These are phyloP conservation scores for Mythimna albipuncta DNA, from an alignment of 2,888 invertebrate species.

Conservation along the genomic window DNA sequence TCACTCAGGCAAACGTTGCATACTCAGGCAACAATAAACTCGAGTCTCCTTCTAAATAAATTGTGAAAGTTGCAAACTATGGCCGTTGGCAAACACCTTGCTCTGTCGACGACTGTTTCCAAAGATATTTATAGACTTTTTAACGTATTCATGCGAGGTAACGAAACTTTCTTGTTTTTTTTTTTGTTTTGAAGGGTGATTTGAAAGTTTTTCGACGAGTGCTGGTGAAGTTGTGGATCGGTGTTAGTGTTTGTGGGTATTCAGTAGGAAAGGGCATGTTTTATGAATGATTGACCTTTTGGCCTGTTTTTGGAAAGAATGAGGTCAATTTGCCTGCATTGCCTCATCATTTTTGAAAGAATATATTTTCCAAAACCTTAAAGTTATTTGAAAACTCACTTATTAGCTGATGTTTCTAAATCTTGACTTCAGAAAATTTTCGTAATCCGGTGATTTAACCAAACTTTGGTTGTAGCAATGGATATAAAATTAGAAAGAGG, in stretches of 20 bases:
- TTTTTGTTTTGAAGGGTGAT: conserved; percentile 35
- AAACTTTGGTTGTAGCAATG: background rate
- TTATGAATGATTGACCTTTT: background rate
- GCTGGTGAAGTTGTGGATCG: conserved; percentile 2
- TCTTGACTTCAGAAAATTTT: too few relatives aligned
- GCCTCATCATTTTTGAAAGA: background rate
- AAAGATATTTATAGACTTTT: conserved; percentile 59
- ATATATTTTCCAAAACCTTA: background rate
- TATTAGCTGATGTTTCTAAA: too few relatives aligned
- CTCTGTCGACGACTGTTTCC: conserved; percentile 52
- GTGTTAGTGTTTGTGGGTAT: conserved; percentile 9
- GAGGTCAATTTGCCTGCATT: background rate
- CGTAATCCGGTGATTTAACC: too few relatives aligned
- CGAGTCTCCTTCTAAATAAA: conserved; percentile 49
- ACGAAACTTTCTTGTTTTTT: conserved; percentile 33
- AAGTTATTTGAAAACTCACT: too few relatives aligned
- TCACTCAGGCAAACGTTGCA: conserved; percentile 29
- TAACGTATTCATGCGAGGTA: conserved; percentile 56
- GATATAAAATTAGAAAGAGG: background rate
- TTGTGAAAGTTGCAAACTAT: conserved; percentile 62
- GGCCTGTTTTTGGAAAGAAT: conserved; percentile 6
- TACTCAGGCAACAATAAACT: conserved; percentile 44
- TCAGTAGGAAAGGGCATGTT: background rate
- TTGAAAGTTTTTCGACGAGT: conserved; percentile 28
- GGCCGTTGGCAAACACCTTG: conserved; percentile 60